Evolutionary conservation across 1,140 invertebrate genomes (phyloP), one percentile per base, ranked within the genome.

Genomic region (Pachyrhynchus sulphureomaculatus): DNA sequence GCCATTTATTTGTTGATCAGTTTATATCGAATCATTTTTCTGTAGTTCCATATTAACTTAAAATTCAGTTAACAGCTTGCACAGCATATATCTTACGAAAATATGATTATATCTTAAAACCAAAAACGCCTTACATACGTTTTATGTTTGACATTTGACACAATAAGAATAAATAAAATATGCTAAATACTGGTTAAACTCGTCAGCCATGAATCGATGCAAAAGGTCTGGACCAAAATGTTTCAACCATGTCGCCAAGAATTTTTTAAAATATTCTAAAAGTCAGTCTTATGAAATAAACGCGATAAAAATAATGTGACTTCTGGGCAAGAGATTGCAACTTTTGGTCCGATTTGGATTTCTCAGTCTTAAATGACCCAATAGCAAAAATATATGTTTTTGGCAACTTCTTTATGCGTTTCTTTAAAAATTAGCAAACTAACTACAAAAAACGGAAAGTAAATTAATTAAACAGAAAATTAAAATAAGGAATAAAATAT

Each of bases 261-360:
- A 39, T 49, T 39, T 41, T n/a, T 58, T 13, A 48, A 42, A 47
- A 42, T 8, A n/a, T n/a, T n/a, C n/a, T n/a, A n/a, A n/a, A n/a
- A 67, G 59, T 67, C 66, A 67, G 66, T 67, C 54, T 63, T 67
- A 17, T 6, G 42, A 39, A 48, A 53, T 54, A 56, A 51, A 44
- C 24, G 29, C 34, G 33, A 59, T 44, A 54, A 60, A 63, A 58
- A 58, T 58, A 58, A 58, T 13, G n/a, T 39, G 37, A 10, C 10
- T 18, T 24, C 45, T 48, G 18, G 45, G 33, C 45, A 12, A 58
- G 18, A 6, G 20, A 17, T 58, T 41, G 45, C 26, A 58, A 47
- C 12, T 29, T 37, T 26, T 23, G 33, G 55, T 29, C 53, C 53
- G 53, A 45, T 45, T 45, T 42, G 4, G n/a, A 20, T 17, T 45